Percentiles rank a stretch among this genome's conserved stretches.
These are phyloP conservation scores for Brachionus plicatilis DNA, from an alignment of 1,140 invertebrate genomes.

Conservation along the genomic window DNA sequence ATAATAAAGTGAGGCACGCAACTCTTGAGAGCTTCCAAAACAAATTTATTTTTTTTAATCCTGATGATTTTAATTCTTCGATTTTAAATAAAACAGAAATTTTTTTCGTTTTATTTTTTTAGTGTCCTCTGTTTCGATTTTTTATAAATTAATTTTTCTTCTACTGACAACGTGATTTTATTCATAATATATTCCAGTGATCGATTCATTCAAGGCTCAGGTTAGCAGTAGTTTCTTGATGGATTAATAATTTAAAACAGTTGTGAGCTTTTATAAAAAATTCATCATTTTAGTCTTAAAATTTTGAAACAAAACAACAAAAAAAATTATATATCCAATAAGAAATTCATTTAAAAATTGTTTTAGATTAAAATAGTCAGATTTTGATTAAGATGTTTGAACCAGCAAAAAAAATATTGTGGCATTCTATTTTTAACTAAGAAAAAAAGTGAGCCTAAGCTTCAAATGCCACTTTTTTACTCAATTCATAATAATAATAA, in stretches of 20 bases:
- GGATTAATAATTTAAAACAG: too few species aligned
- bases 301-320: too few species aligned
- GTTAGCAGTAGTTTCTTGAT: too few species aligned
- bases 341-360: too few species aligned
- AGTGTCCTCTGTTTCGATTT: background rate
- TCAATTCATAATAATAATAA: background rate
- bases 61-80: background rate
- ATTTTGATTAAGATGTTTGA: too few species aligned
- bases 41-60: background rate
- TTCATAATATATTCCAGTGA: background rate
- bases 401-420: too few species aligned
- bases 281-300: too few species aligned
- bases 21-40: background rate
- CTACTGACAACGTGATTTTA: background rate
- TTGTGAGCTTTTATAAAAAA: too few species aligned
- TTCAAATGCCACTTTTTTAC: background rate
- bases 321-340: too few species aligned
- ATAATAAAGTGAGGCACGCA: background rate
- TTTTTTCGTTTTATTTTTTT: background rate
- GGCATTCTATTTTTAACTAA: background rate
- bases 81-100: background rate
- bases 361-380: too few species aligned
- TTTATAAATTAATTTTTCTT: background rate
- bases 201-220: too few species aligned
- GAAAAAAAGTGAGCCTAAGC: background rate